Conservation (phyloP, 2,113 vertebrate species). For the Recurvirostra avosetta region DNA sequence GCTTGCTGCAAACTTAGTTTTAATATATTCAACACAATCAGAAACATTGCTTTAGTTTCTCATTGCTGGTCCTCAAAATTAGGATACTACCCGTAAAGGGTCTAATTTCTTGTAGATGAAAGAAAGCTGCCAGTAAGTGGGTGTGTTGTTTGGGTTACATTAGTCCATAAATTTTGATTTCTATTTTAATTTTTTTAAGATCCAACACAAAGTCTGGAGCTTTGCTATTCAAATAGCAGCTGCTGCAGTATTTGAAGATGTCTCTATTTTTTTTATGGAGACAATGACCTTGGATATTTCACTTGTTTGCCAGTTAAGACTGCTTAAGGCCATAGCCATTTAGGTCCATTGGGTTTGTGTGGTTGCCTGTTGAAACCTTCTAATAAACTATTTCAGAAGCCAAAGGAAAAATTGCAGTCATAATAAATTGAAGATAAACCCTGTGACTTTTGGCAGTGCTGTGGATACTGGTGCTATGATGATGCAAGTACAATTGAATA, state of each 20-base stretch:
- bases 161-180: not conserved
- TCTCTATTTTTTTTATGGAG: not conserved
- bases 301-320: not conserved
- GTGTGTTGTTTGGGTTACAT: not conserved
- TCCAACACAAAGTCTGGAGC: not conserved
- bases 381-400: not conserved
- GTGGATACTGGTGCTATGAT: not conserved
- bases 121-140: not conserved
- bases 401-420: not conserved
- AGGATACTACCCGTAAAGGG: not conserved
- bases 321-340: accelerated
- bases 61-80: not conserved
- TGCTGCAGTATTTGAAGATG: not conserved
- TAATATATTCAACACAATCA: not conserved
- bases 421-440: not conserved
- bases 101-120: not conserved
- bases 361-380: not conserved
- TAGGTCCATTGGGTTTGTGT: not conserved
- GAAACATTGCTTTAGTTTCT: not conserved
- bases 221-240: not conserved
- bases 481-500: not conserved
- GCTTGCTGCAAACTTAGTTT: not conserved
- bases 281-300: not conserved
- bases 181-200: not conserved
- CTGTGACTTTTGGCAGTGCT: not conserved